Percentiles rank a stretch among this genome's conserved stretches.
Evolutionary conservation across 1,140 invertebrate genomes (phyloP).

Genomic region (Lamellibrachia luymesi): DNA sequence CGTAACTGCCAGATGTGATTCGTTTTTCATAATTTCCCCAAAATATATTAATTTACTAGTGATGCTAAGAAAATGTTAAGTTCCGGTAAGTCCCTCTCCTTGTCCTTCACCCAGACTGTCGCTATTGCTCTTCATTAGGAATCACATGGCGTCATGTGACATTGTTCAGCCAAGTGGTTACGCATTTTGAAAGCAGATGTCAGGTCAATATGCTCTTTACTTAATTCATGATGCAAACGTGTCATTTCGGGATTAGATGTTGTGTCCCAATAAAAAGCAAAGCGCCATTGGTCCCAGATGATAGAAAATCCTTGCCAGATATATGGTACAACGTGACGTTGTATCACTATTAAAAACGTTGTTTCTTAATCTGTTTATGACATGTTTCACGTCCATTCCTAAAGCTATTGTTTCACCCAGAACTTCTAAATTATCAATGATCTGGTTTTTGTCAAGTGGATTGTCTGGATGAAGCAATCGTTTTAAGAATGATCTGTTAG

Average conservation of each 20-base stretch:
- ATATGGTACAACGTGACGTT: neutral
- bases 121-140: neutral
- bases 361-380: neutral
- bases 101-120: neutral
- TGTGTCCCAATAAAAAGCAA: neutral
- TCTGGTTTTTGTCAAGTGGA: neutral
- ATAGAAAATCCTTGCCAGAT: neutral
- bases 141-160: neutral
- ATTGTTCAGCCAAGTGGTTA: neutral
- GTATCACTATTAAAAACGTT: neutral
- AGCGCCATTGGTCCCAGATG: neutral
- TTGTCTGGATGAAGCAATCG: neutral
- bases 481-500: neutral
- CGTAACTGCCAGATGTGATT: neutral
- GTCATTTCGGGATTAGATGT: neutral
- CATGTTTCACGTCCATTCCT: neutral
- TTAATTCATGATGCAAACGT: neutral
- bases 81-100: neutral
- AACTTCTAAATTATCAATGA: neutral
- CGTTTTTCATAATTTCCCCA: neutral
- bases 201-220: neutral
- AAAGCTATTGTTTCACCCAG: neutral
- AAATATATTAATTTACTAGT: neutral
- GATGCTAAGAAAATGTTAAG: neutral
- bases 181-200: neutral